Conservation (phyloP, 2,113 vertebrate genomes). For the Anseranas semipalmata region DNA sequence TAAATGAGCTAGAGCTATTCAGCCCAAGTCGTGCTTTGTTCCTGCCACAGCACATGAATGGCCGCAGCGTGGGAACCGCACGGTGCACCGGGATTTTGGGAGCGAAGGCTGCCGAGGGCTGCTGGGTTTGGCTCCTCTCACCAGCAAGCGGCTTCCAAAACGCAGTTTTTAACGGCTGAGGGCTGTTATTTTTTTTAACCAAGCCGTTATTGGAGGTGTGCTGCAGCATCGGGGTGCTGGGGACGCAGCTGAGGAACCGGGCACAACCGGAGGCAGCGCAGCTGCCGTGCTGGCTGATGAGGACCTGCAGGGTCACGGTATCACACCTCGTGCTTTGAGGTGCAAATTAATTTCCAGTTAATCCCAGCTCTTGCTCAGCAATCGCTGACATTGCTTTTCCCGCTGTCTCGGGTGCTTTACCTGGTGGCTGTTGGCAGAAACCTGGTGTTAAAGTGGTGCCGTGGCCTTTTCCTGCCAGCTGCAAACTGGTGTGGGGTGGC, state of each 20-base stretch:
- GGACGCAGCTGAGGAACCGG: too few relatives aligned
- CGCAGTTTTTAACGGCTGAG: neutral
- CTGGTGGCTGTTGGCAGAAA: neutral
- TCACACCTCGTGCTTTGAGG: neutral
- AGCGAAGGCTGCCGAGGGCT: too few relatives aligned
- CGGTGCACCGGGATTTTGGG: neutral
- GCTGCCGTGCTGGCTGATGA: neutral
- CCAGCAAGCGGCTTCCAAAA: neutral
- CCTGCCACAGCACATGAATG: neutral
- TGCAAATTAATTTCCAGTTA: conserved; percentile 3
- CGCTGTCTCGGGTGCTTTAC: fast-evolving
- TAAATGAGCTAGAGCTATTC: conserved; percentile 32
- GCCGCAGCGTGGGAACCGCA: neutral
- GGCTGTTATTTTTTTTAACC: neutral
- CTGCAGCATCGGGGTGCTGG: fast-evolving
- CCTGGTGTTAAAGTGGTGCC: neutral
- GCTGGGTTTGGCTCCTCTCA: neutral
- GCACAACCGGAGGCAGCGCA: neutral
- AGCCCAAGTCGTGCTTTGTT: neutral
- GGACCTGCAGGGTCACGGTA: neutral
- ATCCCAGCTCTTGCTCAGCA: neutral
- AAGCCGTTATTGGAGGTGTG: neutral
- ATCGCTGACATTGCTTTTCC: neutral
- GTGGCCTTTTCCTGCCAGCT: neutral
- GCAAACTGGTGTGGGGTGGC: neutral